These are phyloP conservation scores for Notocelia uddmanniana DNA, from an alignment of 2,888 invertebrate species.

Conservation along the genomic window DNA sequence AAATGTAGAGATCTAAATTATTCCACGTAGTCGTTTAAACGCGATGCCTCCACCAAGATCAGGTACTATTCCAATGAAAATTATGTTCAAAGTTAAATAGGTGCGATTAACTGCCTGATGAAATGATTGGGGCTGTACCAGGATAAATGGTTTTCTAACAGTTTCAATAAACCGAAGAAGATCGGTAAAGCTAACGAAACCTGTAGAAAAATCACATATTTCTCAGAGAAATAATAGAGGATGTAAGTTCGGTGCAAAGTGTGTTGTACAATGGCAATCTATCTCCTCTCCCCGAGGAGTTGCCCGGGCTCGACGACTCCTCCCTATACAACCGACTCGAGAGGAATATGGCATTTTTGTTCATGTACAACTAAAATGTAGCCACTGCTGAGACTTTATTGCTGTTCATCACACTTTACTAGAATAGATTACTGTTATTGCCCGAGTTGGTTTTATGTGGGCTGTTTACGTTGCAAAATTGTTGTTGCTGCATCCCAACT, in stretches of 20 bases:
- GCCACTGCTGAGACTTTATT: conserved; percentile 52
- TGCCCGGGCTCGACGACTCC: conserved; percentile 56
- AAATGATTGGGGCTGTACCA: background rate
- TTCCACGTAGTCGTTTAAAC: conserved; percentile 41
- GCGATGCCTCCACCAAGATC: conserved; percentile 37
- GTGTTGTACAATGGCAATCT: conserved; percentile 67
- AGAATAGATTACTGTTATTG: conserved; percentile 54
- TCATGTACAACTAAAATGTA: conserved; percentile 50
- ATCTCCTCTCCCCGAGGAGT: conserved; percentile 65
- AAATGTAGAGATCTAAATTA: conserved; percentile 40
- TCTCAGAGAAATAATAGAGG: conserved; percentile 59
- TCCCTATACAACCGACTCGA: conserved; percentile 55
- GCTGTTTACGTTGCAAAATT: conserved; percentile 45
- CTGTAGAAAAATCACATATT: conserved; percentile 47
- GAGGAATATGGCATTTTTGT: conserved; percentile 65
- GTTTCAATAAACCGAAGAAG: background rate
- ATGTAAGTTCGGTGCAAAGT: conserved; percentile 59
- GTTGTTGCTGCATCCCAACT: conserved; percentile 37
- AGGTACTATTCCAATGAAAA: conserved; percentile 37
- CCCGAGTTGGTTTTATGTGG: conserved; percentile 50
- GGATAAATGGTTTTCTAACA: background rate
- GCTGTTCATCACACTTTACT: conserved; percentile 53
- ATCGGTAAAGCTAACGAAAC: conserved; percentile 2
- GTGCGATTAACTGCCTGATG: background rate
- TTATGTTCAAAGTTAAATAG: conserved; percentile 21